These are phyloP conservation scores for Mythimna lalbum DNA, from an alignment of 2,888 invertebrate species.

Conservation along the genomic window DNA sequence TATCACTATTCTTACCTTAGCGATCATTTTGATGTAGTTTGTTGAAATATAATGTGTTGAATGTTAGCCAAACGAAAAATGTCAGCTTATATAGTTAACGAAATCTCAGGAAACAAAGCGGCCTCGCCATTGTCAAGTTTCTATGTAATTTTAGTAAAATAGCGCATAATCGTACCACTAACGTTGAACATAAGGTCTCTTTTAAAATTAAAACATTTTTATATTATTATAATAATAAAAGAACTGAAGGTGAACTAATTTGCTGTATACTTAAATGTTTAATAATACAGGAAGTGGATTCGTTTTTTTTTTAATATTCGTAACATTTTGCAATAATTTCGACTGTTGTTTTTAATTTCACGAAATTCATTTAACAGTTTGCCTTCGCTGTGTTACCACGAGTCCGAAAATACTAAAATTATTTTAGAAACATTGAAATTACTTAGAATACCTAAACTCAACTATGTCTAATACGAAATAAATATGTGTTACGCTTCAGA, in stretches of 20 bases:
- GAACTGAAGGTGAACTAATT: constrained; percentile 70
- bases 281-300: constrained; percentile 57
- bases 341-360: constrained; percentile 14
- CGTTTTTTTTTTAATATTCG: constrained; percentile 33
- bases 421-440: not conserved
- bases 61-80: constrained; percentile 73
- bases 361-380: constrained; percentile 9
- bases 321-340: constrained; percentile 23
- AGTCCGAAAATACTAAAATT: not conserved
- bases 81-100: constrained; percentile 79
- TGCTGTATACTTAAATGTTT: constrained; percentile 42
- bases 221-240: constrained; percentile 62
- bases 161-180: constrained; percentile 70
- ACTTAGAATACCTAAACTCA: not conserved
- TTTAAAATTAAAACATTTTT: constrained; percentile 69
- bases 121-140: constrained; percentile 78
- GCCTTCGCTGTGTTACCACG: not conserved
- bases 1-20: constrained; percentile 75
- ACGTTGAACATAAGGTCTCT: constrained; percentile 67
- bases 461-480: not conserved
- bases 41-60: constrained; percentile 71
- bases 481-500: no score
- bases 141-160: constrained; percentile 73
- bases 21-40: constrained; percentile 76
- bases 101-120: constrained; percentile 76